Conservation (phyloP, 2,888 invertebrate species). For the Lucinisca nassula region DNA sequence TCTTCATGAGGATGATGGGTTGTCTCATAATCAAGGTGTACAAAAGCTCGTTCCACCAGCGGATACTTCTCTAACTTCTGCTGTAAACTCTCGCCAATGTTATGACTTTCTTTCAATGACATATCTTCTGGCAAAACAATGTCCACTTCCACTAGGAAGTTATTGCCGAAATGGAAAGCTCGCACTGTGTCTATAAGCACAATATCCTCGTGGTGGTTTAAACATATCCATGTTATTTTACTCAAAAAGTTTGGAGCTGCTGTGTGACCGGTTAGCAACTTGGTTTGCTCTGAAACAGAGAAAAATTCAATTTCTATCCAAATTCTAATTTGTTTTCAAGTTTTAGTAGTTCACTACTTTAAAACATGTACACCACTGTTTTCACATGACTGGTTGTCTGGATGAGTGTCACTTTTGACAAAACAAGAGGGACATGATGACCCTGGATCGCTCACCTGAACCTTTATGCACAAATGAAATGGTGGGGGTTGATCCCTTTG, state of each 20-base stretch:
- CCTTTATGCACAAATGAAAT: no score
- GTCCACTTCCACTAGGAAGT: slow-evolving; percentile 88
- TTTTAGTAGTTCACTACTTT: no score
- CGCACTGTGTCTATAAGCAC: slow-evolving; percentile 88
- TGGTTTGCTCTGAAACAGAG: slow-evolving; percentile 84
- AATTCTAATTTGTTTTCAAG: no score
- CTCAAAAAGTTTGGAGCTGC: slow-evolving; percentile 86
- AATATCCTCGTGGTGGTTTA: slow-evolving; percentile 85
- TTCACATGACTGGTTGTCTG: no score
- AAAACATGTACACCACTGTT: no score
- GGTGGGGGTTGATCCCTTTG: no score
- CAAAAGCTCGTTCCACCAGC: slow-evolving; percentile 89
- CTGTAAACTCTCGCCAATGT: slow-evolving; percentile 89
- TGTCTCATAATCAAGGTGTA: slow-evolving; percentile 89
- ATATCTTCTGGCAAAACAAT: slow-evolving; percentile 88
- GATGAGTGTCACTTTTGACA: no score
- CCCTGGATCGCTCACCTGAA: no score
- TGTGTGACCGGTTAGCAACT: slow-evolving; percentile 86
- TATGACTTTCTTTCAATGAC: slow-evolving; percentile 88
- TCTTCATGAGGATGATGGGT: slow-evolving; percentile 88
- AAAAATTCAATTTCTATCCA: no score
- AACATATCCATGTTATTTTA: slow-evolving; percentile 85
- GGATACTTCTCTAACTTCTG: slow-evolving; percentile 88
- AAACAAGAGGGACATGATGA: no score
- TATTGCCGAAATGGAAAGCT: slow-evolving; percentile 89